phyloP scores from a whole-genome alignment of 2,113 vertebrate genomes.

The Peromyscus maniculatus region DNA sequence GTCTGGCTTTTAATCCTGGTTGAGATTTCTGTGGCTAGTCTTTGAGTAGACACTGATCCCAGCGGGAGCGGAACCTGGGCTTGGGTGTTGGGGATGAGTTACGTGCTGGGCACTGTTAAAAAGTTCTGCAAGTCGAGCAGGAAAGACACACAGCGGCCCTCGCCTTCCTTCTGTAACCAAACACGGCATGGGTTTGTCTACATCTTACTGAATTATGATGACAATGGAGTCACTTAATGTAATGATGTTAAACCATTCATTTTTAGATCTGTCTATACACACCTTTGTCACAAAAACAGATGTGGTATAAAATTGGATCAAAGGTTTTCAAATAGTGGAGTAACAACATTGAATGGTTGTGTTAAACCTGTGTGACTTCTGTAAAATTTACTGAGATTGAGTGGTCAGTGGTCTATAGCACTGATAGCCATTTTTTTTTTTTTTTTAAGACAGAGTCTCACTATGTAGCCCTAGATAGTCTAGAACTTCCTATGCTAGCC shows the following conservation, averaged over 20 bases:
- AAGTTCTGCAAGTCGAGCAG: neutral
- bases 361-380: constrained; percentile 36
- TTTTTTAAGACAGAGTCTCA: neutral
- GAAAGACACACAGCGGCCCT: neutral
- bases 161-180: constrained; percentile 16
- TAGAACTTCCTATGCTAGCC: neutral
- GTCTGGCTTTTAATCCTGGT: constrained; percentile 66
- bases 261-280: neutral
- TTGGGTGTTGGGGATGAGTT: neutral
- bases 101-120: constrained; percentile 15
- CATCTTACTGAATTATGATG: constrained; percentile 45
- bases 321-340: neutral
- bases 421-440: neutral
- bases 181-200: neutral
- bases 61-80: neutral
- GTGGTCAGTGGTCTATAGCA: neutral
- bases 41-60: neutral
- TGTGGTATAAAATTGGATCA: constrained; percentile 49
- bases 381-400: constrained; percentile 10
- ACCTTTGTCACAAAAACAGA: constrained; percentile 52
- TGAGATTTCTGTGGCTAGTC: neutral
- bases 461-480: neutral
- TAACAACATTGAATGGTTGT: constrained; percentile 1
- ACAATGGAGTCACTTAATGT: constrained; percentile 39
- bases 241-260: constrained; percentile 14